Base-by-base conservation (phyloP, 2,888 invertebrate genomes). In the Eucera pruinosa region DNA sequence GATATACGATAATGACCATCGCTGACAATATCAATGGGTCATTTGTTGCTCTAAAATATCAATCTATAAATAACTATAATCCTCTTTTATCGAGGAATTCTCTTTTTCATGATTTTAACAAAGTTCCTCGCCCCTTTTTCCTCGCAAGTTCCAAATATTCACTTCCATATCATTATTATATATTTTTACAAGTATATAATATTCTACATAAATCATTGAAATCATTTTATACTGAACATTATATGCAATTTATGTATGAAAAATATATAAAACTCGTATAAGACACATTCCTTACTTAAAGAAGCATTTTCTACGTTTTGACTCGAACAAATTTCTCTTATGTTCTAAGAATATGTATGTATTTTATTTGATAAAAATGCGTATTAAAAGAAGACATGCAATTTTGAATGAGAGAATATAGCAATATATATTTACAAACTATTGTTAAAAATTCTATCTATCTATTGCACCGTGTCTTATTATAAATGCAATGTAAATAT, bases 381-480 rank as follows among this genome's bases (percentile, higher is more conserved):
- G 15, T 61, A 11, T 13, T n/a, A 61, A 55, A 47, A 23, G 36
- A 3, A 13, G 27, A 36, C 58, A 45, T 70, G 47, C 39, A 58
- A 2, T 39, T 36, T 43, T 1, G 7, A n/a, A n/a, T 52, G 25
- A 57, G 50, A 62, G 33, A 65, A 7, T n/a, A 41, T 18, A 33
- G 45, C 36, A 7, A 15, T 43, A 41, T 58, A 60, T 64, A 68
- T 76, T 58, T 69, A 69, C 67, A 69, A 25, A 18, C 25, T 69
- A 58, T 50, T 57, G 41, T 25, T 41, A 23, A 54, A 64, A 45
- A 60, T 57, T 76, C 36, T 66, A 20, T 70, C 55, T 77, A 64
- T 36, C 48, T 77, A 77, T 77, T 77, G 70, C 70, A 71, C 66
- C 23, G 61, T 57, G 47, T 70, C 30, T 45, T 52, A n/a, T n/a